These are phyloP conservation scores for Seriola aureovittata DNA, from an alignment of 2,113 vertebrate species.

Conservation along the genomic window DNA sequence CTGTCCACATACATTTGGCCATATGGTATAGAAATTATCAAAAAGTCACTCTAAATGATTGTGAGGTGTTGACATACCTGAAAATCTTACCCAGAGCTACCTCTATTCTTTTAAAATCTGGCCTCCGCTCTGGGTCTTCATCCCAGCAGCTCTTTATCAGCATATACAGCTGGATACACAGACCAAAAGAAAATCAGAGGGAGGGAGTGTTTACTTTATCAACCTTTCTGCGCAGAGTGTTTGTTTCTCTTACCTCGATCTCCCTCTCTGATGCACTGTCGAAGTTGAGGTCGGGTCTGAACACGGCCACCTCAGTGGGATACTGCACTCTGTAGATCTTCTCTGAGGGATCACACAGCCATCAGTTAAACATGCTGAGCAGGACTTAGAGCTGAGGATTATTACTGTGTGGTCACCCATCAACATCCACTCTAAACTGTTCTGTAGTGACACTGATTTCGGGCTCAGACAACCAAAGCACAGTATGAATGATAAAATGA, in stretches of 20 bases:
- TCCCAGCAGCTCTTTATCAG: constrained; percentile 97
- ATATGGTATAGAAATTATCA: not conserved
- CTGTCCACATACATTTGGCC: not conserved
- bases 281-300: constrained; percentile 92
- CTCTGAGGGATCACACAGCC: constrained; percentile 79
- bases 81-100: constrained; percentile 92
- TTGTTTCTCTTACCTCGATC: constrained; percentile 86
- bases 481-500: too few relatives aligned
- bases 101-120: constrained; percentile 97
- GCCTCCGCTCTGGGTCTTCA: constrained; percentile 97
- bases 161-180: constrained; percentile 83
- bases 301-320: constrained; percentile 66
- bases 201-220: not conserved
- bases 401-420: not conserved
- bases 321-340: constrained; percentile 91
- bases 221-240: not conserved
- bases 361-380: not conserved
- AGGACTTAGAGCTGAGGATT: not conserved
- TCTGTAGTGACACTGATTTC: too few relatives aligned
- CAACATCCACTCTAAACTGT: not conserved
- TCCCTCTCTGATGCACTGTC: constrained; percentile 88
- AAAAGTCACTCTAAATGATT: not conserved
- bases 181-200: not conserved
- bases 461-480: too few relatives aligned
- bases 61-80: constrained; percentile 85